Evolutionary conservation across 2,113 vertebrate species (phyloP), one percentile per base, ranked within the genome.

Genomic region (Anguilla rostrata): DNA sequence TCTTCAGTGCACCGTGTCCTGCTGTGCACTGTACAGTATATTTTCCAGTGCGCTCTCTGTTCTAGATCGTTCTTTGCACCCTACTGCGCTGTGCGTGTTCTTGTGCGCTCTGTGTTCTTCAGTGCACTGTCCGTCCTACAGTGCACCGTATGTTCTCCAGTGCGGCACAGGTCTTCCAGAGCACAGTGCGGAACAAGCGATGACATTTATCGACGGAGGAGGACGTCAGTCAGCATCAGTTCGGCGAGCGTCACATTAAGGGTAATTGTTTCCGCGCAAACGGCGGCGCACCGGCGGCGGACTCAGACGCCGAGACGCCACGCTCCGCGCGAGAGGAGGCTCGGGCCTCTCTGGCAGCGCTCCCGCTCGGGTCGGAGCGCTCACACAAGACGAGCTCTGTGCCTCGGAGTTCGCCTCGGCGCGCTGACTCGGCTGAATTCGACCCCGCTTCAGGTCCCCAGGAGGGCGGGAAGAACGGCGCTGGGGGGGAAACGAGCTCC

Each of bases 341-440:
- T 34, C 34, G 9, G 34, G n/a, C 71, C 71, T 40, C 39, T 41
- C 78, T 80, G 15, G 14, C 78, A 41, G 78, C 11, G 20, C 15
- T 75, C 63, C 66, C 7, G 78, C 14, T 6, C 49, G 53, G 43
- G 29, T 75, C 83, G 46, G 22, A 46, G 66, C 83, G 46, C 39
- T 46, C 26, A 12, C 41, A 84, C 41, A 71, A 34, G 63, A 40
- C 63, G 29, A n/a, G n/a, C 66, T 78, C 53, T 75, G 16, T 46
- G 29, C 81, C 81, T 49, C 81, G 5, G 46, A 83, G 22, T 53
- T n/a, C 15, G 15, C 81, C 49, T 63, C 29, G 8, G 78, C 16
- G 22, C 15, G 26, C 53, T 60, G 78, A 85, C 84, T 85, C 49
- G 80, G 53, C 78, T 46, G 39, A 43, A 80, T 39, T n/a, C 39